phyloP scores from a whole-genome alignment of 2,888 invertebrate species.

The Morpho achilles region DNA sequence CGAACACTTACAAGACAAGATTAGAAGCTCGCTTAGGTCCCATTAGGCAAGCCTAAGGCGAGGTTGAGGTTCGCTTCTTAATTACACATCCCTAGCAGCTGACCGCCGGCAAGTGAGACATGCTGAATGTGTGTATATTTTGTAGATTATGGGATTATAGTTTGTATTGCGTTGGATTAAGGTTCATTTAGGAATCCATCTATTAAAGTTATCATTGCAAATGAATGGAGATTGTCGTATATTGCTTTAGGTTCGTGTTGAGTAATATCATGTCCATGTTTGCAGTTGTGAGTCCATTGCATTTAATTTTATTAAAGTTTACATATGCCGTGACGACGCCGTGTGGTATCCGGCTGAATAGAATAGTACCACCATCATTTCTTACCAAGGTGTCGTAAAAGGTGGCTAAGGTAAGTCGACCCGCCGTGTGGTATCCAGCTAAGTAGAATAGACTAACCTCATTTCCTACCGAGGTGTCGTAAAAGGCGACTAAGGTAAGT shows the following conservation, averaged over 20 bases:
- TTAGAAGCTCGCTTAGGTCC: constrained; percentile 59
- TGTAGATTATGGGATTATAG: constrained; percentile 11
- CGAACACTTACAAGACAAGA: constrained; percentile 54
- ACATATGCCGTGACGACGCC: not conserved
- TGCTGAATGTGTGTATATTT: constrained; percentile 22
- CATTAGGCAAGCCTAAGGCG: constrained; percentile 63
- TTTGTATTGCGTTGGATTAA: constrained; percentile 11
- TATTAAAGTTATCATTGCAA: constrained; percentile 13
- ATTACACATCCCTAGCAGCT: constrained; percentile 71
- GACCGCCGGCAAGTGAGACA: constrained; percentile 64
- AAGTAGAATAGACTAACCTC: no score
- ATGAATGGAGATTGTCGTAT: constrained; percentile 16
- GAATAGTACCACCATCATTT: no score
- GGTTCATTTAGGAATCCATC: constrained; percentile 2
- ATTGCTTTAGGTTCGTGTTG: constrained; percentile 13
- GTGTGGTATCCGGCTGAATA: no score
- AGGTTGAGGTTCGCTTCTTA: constrained; percentile 70
- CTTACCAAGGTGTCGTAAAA: no score
- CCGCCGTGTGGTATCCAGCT: no score
- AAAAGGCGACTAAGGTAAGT: no score
- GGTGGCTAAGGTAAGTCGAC: no score
- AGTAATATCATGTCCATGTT: constrained; percentile 12
- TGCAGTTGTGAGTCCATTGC: constrained; percentile 8
- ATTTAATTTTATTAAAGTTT: constrained; percentile 1
- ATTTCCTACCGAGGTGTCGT: no score